Evolutionary conservation across 2,797 vertebrate genomes (phyloP), one percentile per base, ranked within the genome.

Genomic region (Pseudochromis fuscus): DNA sequence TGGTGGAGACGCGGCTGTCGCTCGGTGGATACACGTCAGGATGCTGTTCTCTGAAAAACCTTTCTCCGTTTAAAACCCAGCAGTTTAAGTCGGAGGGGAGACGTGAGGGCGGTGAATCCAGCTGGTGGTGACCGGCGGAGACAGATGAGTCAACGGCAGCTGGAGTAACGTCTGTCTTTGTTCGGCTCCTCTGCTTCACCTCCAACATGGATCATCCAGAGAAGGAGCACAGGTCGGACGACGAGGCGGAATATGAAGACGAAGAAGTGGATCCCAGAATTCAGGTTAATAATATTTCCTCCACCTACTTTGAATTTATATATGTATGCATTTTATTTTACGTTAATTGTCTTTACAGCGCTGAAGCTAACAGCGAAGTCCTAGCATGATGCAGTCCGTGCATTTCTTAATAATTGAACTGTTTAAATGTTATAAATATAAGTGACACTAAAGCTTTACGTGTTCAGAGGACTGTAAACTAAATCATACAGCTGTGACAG

Each of bases 211-310:
- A 94, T 19, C 85, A 37, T 19, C 21, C 49, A 13, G 92, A 94
- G 58, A 91, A 81, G 67, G 91, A 92, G 51, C 83, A 74, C 73
- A 52, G 86, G 71, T 89, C 90, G 7, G 94, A 94, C n/a, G 94
- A 92, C 53, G 94, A 95, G 75, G 59, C 79, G 7, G 94, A 95
- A 21, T 91, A 90, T 11, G 95, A 95, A 7, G 96, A 96, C 13
- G 96, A 97, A 67, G 96, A 97, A 88, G 96, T 98, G 90, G 97
- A 98, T 27, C 97, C 97, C 50, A 92, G 97, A 50, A 96, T 98
- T 65, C 97, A 98, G 96, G 97, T 98, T 78, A 42, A 33, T 2
- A 0, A 0, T 7, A 8, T 57, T n/a, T 2, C 5, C 12, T 24
- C 12, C 5, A 7, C 0, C 6, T 13, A 0, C 7, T 25, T 61